Evolutionary conservation across 2,113 vertebrate genomes (phyloP).

Genomic region (Dendropsophus ebraccatus): DNA sequence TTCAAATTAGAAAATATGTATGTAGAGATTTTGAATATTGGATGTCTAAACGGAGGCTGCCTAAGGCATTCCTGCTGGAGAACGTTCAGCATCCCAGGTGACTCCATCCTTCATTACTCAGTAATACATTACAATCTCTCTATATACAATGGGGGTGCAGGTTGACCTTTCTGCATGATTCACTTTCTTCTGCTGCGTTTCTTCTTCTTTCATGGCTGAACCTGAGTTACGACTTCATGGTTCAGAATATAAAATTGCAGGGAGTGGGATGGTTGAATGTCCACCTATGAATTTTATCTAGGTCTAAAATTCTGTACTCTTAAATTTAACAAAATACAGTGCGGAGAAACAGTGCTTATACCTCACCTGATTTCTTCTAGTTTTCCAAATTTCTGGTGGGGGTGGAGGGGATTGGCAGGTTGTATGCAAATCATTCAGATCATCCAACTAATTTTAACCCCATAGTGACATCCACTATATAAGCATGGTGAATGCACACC

Average conservation of each 20-base stretch:
- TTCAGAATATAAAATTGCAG: not conserved
- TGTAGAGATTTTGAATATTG: not conserved
- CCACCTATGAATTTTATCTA: not conserved
- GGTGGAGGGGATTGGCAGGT: no score
- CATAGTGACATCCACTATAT: no score
- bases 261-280: not conserved
- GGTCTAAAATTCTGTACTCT: no score
- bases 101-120: not conserved
- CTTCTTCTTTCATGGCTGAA: not conserved
- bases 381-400: no score
- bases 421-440: no score
- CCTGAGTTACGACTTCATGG: not conserved
- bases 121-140: not conserved
- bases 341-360: no score
- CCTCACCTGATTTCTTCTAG: no score
- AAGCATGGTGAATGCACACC: no score
- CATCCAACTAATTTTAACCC: no score
- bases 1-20: no score
- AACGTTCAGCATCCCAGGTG: not conserved
- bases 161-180: not conserved
- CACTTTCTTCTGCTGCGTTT: not conserved
- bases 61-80: not conserved
- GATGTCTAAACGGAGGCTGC: not conserved
- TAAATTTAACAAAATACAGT: no score
- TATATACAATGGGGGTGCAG: not conserved